phyloP scores from a whole-genome alignment of 1,140 invertebrate genomes.

The Heliothis virescens region DNA sequence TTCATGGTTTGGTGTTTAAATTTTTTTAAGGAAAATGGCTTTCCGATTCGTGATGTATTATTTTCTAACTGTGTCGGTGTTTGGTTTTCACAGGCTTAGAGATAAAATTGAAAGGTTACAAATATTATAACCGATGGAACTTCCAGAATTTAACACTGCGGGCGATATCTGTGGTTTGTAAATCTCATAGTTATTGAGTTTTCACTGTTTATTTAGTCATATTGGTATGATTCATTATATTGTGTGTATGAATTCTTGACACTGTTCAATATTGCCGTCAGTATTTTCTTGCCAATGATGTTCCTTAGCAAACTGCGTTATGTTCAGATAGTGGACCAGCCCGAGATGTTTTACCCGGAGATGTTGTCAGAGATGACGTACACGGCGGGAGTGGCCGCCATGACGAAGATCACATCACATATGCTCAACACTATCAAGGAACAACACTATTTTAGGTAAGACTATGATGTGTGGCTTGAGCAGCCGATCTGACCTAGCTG shows the following conservation, averaged over 20 bases:
- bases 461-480: too few species aligned
- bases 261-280: too few species aligned
- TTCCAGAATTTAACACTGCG: constrained; percentile 77
- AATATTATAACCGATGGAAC: constrained; percentile 77
- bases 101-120: constrained; percentile 62
- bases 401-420: constrained; percentile 73
- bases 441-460: constrained; percentile 75
- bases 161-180: constrained; percentile 71
- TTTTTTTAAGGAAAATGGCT: too few species aligned
- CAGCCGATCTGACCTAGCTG: too few species aligned
- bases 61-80: too few species aligned
- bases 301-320: too few species aligned
- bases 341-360: constrained; percentile 64
- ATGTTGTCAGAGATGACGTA: constrained; percentile 68
- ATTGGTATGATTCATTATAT: too few species aligned
- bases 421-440: constrained; percentile 68
- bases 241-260: too few species aligned
- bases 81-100: constrained; percentile 63
- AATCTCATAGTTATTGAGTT: too few species aligned
- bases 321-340: constrained; percentile 66
- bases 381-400: constrained; percentile 69
- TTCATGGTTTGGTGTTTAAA: neutral
- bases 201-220: too few species aligned
- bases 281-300: too few species aligned
- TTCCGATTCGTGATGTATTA: too few species aligned